Base-by-base conservation (phyloP, 2,113 vertebrate species). In the Hydrochoerus hydrochaeris region DNA sequence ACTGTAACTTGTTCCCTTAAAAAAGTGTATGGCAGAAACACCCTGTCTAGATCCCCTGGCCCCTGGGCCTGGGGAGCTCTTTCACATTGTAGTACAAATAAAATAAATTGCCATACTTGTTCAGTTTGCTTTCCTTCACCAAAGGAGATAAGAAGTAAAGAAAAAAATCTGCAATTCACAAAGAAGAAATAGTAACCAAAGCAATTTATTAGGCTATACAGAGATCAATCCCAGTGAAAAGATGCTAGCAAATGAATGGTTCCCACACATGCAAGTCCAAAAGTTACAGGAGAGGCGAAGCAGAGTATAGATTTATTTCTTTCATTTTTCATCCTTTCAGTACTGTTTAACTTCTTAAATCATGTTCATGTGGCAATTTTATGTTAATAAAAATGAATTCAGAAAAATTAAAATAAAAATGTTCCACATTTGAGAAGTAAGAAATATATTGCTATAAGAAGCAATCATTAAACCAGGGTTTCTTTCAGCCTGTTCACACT, bases 371-470 rank as follows among this genome's bases (percentile, higher is more conserved):
- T 85, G 71, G 58, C 24, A 88, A 88, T 92, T 95, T 77, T 77
- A 81, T 86, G 73, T 83, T 65, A 95, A 46, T 91, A 49, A 92
- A 94, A 81, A 83, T 78, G 63, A 96, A 98, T 90, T 96, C 38
- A 65, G 92, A 85, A 97, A 96, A 96, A 91, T 82, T 95, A 78
- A 92, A 96, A 80, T 85, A 88, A 97, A 97, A 97, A 67, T 57
- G 2, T 86, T 71, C 19, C 41, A 77, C 86, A 89, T 82, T 85
- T 88, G 58, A 96, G 69, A 94, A 96, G 58, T 44, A 87, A 97
- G 91, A 71, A 52, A 41, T 62, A 82, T 22, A 78, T 57, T 60
- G 52, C 38, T 65, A 32, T 95, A 97, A 93, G 94, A 82, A 24
- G 41, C 94, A 57, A 41, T 60, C 65, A 88, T 97, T 95, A 90